Evolutionary conservation across 2,888 invertebrate species (phyloP), one percentile per base, ranked within the genome.

Genomic region (Euphydryas editha): DNA sequence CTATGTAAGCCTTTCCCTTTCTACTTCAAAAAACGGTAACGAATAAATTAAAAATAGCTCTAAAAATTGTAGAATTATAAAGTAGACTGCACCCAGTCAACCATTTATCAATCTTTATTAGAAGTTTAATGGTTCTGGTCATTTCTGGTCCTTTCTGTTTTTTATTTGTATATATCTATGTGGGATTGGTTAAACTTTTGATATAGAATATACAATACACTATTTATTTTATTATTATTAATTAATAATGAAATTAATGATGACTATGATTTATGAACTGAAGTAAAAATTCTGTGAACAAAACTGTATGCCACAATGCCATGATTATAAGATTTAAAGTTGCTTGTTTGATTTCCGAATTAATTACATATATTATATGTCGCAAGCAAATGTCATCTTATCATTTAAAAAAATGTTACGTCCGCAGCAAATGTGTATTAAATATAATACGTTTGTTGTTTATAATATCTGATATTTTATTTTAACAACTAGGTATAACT

Each of bases 231-330:
- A 24, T 54, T 30, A 42, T 51, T 5, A 30, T 51, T 51, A 15
- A 7, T n/a, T 44, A n/a, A 39, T 39, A 10, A 15, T n/a, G 11
- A 37, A 7, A 4, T 2, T 18, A 49, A 57, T 47, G 11, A 37
- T 68, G 82, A 79, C 81, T 81, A 81, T 82, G 81, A 78, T 80
- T 81, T 78, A 76, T 77, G 72, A 77, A 70, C 62, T 72, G 49
- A 62, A 21, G 21, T 55, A 57, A 59, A 17, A 20, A 68, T 47
- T 54, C 54, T 58, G 65, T 70, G 60, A 59, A 65, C 73, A 73
- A 78, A 73, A 78, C 74, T 78, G 68, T 69, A 79, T 77, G 79
- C 84, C 86, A 86, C 85, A 83, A 82, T 83, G 83, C 82, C 84
- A 78, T 59, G 15, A 47, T 47, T 59, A 24, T 54, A 54, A 63